phyloP scores from a whole-genome alignment of 2,113 vertebrate genomes.

The Gopherus flavomarginatus region DNA sequence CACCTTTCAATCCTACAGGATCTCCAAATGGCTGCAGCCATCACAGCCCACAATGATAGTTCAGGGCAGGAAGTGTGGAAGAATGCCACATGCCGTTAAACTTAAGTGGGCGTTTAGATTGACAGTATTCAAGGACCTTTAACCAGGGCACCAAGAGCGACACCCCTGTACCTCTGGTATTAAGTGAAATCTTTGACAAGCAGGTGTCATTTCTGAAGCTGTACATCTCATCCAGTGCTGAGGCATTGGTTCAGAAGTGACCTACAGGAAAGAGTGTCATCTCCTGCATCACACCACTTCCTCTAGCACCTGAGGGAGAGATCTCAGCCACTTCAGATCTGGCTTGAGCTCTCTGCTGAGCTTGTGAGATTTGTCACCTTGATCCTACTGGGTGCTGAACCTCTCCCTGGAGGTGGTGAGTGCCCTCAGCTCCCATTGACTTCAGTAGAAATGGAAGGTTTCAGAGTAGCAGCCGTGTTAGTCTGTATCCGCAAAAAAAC shows the following conservation, averaged over 20 bases:
- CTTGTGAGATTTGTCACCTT: fast-evolving
- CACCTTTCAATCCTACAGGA: background rate
- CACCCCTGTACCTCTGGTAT: background rate
- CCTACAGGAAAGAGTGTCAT: background rate
- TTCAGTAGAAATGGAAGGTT: background rate
- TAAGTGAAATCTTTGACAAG: background rate
- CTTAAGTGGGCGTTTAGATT: fast-evolving
- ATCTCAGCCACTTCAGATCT: fast-evolving
- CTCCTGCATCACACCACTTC: background rate
- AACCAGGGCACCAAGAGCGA: background rate
- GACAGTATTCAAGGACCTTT: background rate
- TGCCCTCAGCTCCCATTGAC: background rate
- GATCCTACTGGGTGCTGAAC: background rate
- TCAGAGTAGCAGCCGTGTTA: no score
- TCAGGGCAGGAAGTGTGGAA: background rate
- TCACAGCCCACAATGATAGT: background rate
- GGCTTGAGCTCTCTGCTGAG: background rate
- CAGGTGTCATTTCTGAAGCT: background rate
- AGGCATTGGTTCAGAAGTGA: background rate
- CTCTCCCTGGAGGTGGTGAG: no score
- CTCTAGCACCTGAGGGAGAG: background rate
- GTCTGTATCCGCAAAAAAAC: no score
- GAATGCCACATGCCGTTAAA: background rate
- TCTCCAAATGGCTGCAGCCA: background rate
- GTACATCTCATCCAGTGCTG: background rate